Percentiles rank a stretch among this genome's conserved stretches.
phyloP scores from a whole-genome alignment of 1,140 invertebrate genomes.

The Neodiprion fabricii region DNA sequence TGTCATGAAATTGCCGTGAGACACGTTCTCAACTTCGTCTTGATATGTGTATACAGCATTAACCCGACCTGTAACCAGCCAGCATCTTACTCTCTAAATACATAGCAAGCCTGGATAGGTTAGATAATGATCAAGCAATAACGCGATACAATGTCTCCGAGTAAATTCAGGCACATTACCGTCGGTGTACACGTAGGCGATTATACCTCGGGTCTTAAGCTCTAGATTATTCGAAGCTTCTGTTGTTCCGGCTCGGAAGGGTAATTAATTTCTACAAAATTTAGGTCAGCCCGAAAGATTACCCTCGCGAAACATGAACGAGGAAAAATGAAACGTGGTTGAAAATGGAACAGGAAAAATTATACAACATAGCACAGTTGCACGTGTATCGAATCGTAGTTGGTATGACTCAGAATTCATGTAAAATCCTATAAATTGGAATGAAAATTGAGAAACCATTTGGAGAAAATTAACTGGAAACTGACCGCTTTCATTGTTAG shows the following conservation, averaged over 20 bases:
- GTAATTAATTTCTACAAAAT: background rate
- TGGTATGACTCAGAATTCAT: no score
- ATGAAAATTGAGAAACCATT: no score
- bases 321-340: no score
- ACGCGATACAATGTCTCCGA: background rate
- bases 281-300: background rate
- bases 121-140: background rate
- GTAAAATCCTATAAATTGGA: no score
- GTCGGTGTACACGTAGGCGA: background rate
- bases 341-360: background rate
- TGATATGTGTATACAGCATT: background rate
- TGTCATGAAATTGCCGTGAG: background rate
- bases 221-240: slow-evolving; percentile 5
- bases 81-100: slow-evolving; percentile 2
- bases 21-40: background rate
- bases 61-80: background rate
- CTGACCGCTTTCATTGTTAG: background rate
- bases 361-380: background rate
- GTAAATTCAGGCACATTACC: background rate
- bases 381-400: background rate
- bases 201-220: background rate
- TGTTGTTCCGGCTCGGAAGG: background rate
- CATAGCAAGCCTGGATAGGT: background rate
- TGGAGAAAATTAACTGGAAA: no score
- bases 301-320: no score